phyloP scores from a whole-genome alignment of 2,888 invertebrate species.

The Dichetophora obliterata region DNA sequence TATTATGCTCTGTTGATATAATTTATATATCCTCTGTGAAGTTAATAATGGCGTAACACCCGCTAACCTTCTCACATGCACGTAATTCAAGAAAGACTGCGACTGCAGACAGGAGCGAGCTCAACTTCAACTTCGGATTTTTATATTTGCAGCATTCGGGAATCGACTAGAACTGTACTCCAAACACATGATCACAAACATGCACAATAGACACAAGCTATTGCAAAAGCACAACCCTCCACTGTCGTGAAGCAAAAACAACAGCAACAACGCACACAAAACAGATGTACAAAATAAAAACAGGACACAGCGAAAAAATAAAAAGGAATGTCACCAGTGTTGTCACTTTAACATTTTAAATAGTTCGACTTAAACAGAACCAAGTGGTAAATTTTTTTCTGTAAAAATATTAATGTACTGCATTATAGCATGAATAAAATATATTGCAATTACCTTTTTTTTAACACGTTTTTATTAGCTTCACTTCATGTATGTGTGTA shows the following conservation, averaged over 20 bases:
- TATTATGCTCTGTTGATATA: constrained; percentile 2
- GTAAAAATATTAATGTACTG: no score
- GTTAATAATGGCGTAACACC: not conserved
- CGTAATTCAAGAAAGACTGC: constrained; percentile 20
- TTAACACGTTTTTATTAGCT: no score
- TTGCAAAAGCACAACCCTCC: not conserved
- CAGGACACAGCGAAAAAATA: not conserved
- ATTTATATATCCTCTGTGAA: not conserved
- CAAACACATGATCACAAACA: not conserved
- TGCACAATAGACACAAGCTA: not conserved
- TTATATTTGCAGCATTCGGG: constrained; percentile 2
- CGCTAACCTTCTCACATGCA: not conserved
- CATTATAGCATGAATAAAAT: no score
- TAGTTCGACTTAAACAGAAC: no score
- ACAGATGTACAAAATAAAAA: not conserved
- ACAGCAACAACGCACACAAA: not conserved
- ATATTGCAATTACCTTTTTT: no score
- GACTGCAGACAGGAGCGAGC: constrained; percentile 18
- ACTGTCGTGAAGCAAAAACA: not conserved
- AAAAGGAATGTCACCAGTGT: not conserved
- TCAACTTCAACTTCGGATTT: constrained; percentile 17
- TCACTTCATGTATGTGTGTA: no score
- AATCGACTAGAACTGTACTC: constrained; percentile 2
- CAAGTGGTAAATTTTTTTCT: no score
- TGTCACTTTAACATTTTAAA: no score